Conservation (phyloP, 2,888 invertebrate genomes). For the Cheilosia pagana region DNA sequence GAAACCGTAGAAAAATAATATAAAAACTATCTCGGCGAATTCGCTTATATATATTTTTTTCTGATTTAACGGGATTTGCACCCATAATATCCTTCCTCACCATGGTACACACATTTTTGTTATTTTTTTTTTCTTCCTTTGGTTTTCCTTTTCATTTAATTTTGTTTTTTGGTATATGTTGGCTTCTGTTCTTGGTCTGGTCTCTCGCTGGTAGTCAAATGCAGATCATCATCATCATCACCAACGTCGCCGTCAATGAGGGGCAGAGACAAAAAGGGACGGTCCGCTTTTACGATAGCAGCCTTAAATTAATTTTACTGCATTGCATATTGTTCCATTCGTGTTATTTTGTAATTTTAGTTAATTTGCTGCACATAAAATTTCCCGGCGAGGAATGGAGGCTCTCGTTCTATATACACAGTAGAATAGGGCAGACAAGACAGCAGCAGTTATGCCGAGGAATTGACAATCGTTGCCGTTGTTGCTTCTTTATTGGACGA, state of each 20-base stretch:
- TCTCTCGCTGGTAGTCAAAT: slow-evolving; percentile 40
- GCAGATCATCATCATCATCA: slow-evolving; percentile 43
- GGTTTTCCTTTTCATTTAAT: slow-evolving; percentile 68
- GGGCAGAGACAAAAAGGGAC: not conserved
- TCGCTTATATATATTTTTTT: slow-evolving; percentile 52
- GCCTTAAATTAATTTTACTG: slow-evolving; percentile 67
- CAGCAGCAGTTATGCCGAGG: not conserved
- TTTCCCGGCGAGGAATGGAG: slow-evolving; percentile 1
- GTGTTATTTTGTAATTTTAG: slow-evolving; percentile 69
- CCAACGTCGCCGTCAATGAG: not conserved
- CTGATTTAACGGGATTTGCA: slow-evolving; percentile 54
- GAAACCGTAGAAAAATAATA: slow-evolving; percentile 24
- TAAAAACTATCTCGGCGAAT: slow-evolving; percentile 57
- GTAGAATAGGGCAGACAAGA: too few relatives aligned
- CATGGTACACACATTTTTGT: slow-evolving; percentile 34
- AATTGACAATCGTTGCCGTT: not conserved
- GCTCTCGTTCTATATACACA: not conserved
- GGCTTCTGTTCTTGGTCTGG: slow-evolving; percentile 1
- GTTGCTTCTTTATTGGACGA: too few relatives aligned
- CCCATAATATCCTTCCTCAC: slow-evolving; percentile 50
- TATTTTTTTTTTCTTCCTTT: slow-evolving; percentile 18
- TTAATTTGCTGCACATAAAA: slow-evolving; percentile 51
- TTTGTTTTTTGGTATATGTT: slow-evolving; percentile 31
- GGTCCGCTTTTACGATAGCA: slow-evolving; percentile 32
- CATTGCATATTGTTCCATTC: slow-evolving; percentile 67